Evolutionary conservation across 1,140 invertebrate species (phyloP).

Genomic region (Phenacoccus solenopsis): DNA sequence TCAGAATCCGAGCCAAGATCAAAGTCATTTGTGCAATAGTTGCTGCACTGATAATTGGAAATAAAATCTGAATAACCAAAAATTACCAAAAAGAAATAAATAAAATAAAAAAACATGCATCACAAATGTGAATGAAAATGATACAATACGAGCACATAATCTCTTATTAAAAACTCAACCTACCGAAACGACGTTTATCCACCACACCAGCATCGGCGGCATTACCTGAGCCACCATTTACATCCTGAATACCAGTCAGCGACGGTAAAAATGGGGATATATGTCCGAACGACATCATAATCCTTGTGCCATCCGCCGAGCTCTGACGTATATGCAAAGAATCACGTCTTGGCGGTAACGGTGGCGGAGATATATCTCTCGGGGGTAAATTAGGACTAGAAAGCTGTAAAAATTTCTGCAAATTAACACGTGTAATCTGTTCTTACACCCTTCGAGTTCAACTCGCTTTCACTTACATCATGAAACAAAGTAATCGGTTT

Average conservation of each 20-base stretch:
- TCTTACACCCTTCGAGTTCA: too few species aligned
- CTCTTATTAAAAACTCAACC: background rate
- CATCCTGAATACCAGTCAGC: background rate
- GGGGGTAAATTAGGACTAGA: conserved; percentile 46
- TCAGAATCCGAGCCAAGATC: background rate
- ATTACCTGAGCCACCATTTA: background rate
- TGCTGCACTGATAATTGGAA: background rate
- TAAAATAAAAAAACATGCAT: background rate
- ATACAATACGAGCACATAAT: background rate
- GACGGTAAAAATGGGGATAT: background rate
- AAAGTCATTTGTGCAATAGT: background rate
- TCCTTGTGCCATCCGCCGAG: background rate
- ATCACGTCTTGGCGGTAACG: conserved; percentile 44
- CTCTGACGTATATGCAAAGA: conserved; percentile 25
- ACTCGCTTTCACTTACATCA: background rate
- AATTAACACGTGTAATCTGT: conserved; percentile 15
- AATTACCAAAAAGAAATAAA: background rate
- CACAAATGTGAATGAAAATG: background rate
- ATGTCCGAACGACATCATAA: background rate
- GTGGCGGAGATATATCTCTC: conserved; percentile 45
- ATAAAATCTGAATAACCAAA: background rate
- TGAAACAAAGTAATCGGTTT: conserved; percentile 31
- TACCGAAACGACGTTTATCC: conserved; percentile 5
- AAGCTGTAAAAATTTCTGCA: conserved; percentile 33
- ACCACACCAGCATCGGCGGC: background rate